Conservation (phyloP, 2,113 vertebrate species). For the Tretioscincus oriximinensis region DNA sequence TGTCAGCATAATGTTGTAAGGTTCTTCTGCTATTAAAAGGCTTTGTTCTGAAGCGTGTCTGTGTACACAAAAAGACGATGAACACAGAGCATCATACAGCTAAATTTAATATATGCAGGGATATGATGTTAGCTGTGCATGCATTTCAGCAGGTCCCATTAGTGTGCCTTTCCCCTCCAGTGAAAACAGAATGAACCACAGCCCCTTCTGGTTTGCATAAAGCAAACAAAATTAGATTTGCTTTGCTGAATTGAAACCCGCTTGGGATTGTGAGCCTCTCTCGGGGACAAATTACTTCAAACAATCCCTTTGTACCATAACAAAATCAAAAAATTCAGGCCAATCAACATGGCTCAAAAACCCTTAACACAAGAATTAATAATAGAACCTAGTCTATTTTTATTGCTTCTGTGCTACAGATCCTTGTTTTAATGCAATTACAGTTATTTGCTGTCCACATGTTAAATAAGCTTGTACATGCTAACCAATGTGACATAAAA, state of each 20-base stretch:
- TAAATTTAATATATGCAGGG: constrained; percentile 90
- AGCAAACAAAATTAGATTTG: constrained; percentile 99
- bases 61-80: constrained; percentile 85
- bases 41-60: constrained; percentile 82
- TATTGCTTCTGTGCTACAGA: constrained; percentile 86
- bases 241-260: constrained; percentile 99
- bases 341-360: constrained; percentile 96
- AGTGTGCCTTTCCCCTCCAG: constrained; percentile 92
- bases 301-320: constrained; percentile 99
- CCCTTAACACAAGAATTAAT: constrained; percentile 98
- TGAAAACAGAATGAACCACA: constrained; percentile 96
- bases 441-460: constrained; percentile 81
- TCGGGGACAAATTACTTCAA: constrained; percentile 99
- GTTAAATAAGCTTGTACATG: constrained; percentile 83
- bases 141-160: constrained; percentile 91
- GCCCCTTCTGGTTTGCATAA: constrained; percentile 99
- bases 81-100: constrained; percentile 81
- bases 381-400: constrained; percentile 91
- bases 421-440: constrained; percentile 84
- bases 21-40: constrained; percentile 77
- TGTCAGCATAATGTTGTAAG: constrained; percentile 77
- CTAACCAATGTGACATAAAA: constrained; percentile 80
- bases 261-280: constrained; percentile 97
- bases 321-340: constrained; percentile 95
- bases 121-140: constrained; percentile 90